phyloP scores from a whole-genome alignment of 2,888 invertebrate species.

The Congeria kusceri region DNA sequence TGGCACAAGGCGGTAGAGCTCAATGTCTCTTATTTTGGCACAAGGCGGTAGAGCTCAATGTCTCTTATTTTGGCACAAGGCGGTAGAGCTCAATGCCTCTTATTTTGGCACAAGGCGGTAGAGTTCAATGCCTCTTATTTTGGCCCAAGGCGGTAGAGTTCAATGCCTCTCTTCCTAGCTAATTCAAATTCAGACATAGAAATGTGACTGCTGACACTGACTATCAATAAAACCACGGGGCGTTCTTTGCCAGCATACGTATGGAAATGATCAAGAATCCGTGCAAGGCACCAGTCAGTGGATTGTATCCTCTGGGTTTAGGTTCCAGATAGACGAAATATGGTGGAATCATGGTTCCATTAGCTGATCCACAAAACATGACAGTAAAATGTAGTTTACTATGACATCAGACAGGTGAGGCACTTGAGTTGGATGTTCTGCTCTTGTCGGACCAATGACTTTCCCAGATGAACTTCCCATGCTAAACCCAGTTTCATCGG shows the following conservation, averaged over 20 bases:
- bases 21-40: no score
- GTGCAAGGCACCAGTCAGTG: constrained; percentile 25
- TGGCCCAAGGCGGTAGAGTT: constrained; percentile 49
- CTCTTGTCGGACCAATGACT: constrained; percentile 14
- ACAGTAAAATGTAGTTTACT: no score
- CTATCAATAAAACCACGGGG: constrained; percentile 29
- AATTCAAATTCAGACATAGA: constrained; percentile 25
- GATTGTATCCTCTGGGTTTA: constrained; percentile 30
- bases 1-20: no score
- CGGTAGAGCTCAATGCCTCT: no score
- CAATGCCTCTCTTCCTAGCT: constrained; percentile 32
- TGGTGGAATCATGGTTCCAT: constrained; percentile 32
- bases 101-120: no score
- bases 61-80: no score
- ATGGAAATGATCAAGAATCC: constrained; percentile 36
- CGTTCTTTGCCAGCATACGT: constrained; percentile 29
- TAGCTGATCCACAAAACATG: constrained; percentile 35
- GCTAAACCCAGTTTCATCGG: constrained; percentile 20
- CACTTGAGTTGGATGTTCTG: not conserved
- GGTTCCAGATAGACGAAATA: constrained; percentile 39
- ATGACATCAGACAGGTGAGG: constrained; percentile 16
- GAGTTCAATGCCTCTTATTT: no score
- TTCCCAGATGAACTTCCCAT: constrained; percentile 15
- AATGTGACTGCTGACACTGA: constrained; percentile 35
- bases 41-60: no score